phyloP scores from a whole-genome alignment of 1,140 invertebrate genomes.

The Eciton burchellii region DNA sequence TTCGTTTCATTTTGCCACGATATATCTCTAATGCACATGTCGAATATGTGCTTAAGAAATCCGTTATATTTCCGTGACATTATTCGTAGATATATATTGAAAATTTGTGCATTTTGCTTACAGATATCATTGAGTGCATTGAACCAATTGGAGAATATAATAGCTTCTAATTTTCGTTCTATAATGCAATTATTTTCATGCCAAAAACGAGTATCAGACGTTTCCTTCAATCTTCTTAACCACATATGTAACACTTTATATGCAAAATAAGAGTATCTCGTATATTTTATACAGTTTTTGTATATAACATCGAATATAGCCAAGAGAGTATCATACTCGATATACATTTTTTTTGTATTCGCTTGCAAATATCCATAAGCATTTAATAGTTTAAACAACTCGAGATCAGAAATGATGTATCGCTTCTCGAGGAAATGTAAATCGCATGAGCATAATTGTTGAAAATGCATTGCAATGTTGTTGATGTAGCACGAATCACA shows the following conservation, averaged over 20 bases:
- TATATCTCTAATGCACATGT: constrained; percentile 70
- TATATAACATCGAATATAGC: constrained; percentile 73
- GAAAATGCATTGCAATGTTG: constrained; percentile 57
- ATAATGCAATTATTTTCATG: constrained; percentile 38
- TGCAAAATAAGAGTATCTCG: constrained; percentile 78
- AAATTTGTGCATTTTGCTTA: constrained; percentile 75
- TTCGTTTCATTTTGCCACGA: constrained; percentile 80
- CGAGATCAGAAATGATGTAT: constrained; percentile 64
- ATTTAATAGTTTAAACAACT: constrained; percentile 76
- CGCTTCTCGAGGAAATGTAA: constrained; percentile 58
- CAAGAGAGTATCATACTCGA: constrained; percentile 54
- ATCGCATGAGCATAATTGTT: constrained; percentile 48
- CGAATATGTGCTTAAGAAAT: constrained; percentile 71
- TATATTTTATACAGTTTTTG: constrained; percentile 77
- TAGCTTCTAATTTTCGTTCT: constrained; percentile 75
- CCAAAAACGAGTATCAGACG: constrained; percentile 74
- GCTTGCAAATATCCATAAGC: constrained; percentile 77
- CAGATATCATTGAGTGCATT: constrained; percentile 76
- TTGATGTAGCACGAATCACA: constrained; percentile 42
- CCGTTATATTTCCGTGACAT: constrained; percentile 77
- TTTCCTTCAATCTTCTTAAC: constrained; percentile 69
- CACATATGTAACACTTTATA: constrained; percentile 78
- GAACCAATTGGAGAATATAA: constrained; percentile 82
- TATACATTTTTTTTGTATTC: constrained; percentile 59
- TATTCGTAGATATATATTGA: constrained; percentile 77